Conservation (phyloP, 2,888 invertebrate genomes). For the Helicoverpa assulta region DNA sequence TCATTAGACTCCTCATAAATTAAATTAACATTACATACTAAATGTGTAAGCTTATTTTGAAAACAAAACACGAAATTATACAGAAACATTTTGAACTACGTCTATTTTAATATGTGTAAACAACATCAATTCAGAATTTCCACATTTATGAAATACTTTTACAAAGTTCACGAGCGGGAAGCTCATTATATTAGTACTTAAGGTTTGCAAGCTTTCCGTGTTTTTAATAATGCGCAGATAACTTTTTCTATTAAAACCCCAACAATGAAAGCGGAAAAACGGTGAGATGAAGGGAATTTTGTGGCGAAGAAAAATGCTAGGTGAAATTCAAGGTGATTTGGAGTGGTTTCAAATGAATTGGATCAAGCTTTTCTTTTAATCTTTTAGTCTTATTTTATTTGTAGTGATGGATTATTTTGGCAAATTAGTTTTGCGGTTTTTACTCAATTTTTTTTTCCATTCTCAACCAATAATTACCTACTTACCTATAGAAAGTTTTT, state of each 20-base stretch:
- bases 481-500: too few species aligned
- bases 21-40: too few species aligned
- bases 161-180: neutral
- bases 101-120: neutral
- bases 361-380: neutral
- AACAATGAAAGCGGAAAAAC: constrained; percentile 3
- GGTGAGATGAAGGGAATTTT: neutral
- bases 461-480: too few species aligned
- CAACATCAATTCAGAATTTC: neutral
- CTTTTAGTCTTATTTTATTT: neutral
- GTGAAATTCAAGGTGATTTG: constrained; percentile 8
- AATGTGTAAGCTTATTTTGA: too few species aligned
- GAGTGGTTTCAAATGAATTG: neutral
- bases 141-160: neutral
- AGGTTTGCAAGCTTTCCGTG: neutral
- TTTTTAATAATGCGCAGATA: constrained; percentile 29
- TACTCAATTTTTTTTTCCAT: too few species aligned
- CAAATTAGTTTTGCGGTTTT: neutral
- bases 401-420: neutral
- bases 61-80: too few species aligned
- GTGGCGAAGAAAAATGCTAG: neutral
- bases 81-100: too few species aligned
- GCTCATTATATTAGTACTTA: constrained; percentile 1
- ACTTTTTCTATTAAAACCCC: constrained; percentile 25
- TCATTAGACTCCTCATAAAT: too few species aligned